Base-by-base conservation (phyloP, 2,797 vertebrate genomes). In the Lepus oiostolus region DNA sequence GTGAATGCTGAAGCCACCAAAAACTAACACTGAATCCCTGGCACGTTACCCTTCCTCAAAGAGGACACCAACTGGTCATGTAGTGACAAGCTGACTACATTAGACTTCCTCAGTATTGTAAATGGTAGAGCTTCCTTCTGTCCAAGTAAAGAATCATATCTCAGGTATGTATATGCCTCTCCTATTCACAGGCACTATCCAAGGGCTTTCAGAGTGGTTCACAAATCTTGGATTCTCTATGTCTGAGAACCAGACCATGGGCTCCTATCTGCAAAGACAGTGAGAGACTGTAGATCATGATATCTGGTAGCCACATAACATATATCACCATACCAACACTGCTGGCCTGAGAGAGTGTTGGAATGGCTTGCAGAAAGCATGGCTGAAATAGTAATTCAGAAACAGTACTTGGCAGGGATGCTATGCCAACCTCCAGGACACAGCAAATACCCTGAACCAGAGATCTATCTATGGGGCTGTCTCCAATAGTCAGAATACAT, bases 61-160 rank as follows among this genome's bases (percentile, higher is more conserved):
- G n/a, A 82, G 26, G 22, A 91, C 85, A 75, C 17, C 26, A 91
- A 7, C 1, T 87, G 22, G 21, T n/a, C 32, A 71, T 11, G 62
- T 77, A 50, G 47, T 54, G 26, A 28, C 7, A 77, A 90, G 7
- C 11, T 88, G 17, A 94, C 26, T 58, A 52, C 28, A 93, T 2
- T 50, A 63, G 17, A 82, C 7, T 14, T n/a, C 52, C 63, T 77
- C 26, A 68, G 52, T 35, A 24, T 54, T 52, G 86, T 47, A 84
- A 92, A 82, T 58, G 75, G n/a, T 1, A 80, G 17, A 82, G 50
- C 85, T 26, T 82, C 42, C 68, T 42, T 91, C 13, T 79, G 10
- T 47, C 90, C 24, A 88, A 96, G 88, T 87, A 65, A 11, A n/a
- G 22, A 54, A 50, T 54, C 24, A 77, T 30, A 82, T 82, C 22